Percentiles rank a stretch among this genome's conserved stretches.
These are phyloP conservation scores for Neelides sp. DNA, from an alignment of 1,140 invertebrate species.

Conservation along the genomic window DNA sequence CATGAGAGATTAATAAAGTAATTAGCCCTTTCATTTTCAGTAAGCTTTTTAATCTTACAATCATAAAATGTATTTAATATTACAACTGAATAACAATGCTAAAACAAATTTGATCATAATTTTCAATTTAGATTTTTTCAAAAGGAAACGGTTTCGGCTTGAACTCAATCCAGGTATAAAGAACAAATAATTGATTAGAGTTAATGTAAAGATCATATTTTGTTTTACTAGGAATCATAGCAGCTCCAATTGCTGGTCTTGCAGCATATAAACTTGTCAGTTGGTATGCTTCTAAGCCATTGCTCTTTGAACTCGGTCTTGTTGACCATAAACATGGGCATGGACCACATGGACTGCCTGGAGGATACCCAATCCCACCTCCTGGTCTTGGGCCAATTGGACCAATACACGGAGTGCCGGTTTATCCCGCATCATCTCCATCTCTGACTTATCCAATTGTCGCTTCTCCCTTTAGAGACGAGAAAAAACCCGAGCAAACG, in stretches of 20 bases:
- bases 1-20: too few relatives aligned
- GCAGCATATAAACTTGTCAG: conserved; percentile 13
- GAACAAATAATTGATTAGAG: too few relatives aligned
- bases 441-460: not conserved
- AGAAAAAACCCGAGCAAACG: not conserved
- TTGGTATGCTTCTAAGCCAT: conserved; percentile 7
- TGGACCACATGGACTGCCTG: not conserved
- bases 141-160: conserved; percentile 7
- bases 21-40: too few relatives aligned
- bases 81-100: not conserved
- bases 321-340: conserved; percentile 6
- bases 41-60: too few relatives aligned
- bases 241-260: conserved; percentile 14
- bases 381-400: not conserved
- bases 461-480: not conserved
- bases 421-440: not conserved
- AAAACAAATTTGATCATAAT: not conserved
- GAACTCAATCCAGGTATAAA: conserved; percentile 15
- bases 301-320: conserved; percentile 13
- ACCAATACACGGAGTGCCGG: not conserved
- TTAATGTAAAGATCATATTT: too few relatives aligned
- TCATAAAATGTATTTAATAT: too few relatives aligned
- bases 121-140: conserved; percentile 5
- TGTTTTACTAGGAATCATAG: too few relatives aligned
- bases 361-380: not conserved